These are phyloP conservation scores for Cepphus grylle DNA, from an alignment of 2,113 vertebrate genomes.

Conservation along the genomic window DNA sequence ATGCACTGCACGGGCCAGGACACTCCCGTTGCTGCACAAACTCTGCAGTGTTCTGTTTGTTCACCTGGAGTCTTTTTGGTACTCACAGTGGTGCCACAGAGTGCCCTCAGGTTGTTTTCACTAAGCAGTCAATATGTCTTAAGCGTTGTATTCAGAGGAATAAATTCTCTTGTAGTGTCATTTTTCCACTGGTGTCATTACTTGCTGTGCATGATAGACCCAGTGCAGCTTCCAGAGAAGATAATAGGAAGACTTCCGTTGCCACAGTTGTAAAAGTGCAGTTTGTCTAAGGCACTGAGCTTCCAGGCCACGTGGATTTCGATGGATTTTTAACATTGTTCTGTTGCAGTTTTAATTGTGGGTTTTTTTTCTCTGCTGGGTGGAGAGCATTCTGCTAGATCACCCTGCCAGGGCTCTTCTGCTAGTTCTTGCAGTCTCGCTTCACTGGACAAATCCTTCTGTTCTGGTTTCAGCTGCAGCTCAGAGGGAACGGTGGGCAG, in stretches of 20 bases:
- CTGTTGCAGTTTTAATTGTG: neutral
- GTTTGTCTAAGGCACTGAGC: neutral
- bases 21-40: neutral
- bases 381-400: neutral
- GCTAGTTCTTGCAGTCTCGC: neutral
- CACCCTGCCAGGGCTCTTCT: neutral
- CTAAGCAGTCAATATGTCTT: neutral
- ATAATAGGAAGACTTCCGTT: neutral
- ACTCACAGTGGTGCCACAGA: neutral
- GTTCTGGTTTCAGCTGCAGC: conserved; percentile 63
- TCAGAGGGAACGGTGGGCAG: conserved; percentile 69
- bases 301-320: neutral
- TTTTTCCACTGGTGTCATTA: neutral
- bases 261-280: neutral
- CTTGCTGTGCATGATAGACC: neutral
- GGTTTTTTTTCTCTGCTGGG: neutral
- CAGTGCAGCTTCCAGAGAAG: neutral
- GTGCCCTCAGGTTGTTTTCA: neutral
- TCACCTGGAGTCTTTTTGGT: neutral
- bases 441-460: neutral
- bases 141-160: neutral
- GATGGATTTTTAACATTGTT: fast-evolving
- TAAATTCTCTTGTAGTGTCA: neutral
- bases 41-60: neutral
- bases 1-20: neutral